A percentile compares a stretch with the other conserved stretches of the same genome.
Evolutionary conservation across 1,140 invertebrate species (phyloP).

Genomic region (Cherax quadricarinatus): DNA sequence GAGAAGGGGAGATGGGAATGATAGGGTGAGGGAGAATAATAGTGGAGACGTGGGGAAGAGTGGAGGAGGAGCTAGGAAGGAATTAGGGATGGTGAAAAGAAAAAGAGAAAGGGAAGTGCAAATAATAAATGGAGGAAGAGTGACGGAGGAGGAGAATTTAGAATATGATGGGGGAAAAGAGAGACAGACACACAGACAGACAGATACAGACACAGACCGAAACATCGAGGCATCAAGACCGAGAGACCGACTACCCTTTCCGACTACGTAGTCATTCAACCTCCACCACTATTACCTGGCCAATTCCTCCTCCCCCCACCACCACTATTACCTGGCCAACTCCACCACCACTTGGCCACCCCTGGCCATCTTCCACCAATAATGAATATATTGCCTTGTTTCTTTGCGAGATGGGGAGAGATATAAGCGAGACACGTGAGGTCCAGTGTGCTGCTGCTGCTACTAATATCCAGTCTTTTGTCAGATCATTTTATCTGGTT

Average conservation of each 20-base stretch:
- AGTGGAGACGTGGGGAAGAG: no score
- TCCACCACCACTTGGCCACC: no score
- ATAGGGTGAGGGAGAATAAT: background rate
- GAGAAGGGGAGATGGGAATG: background rate
- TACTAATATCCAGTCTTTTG: background rate
- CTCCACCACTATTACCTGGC: no score
- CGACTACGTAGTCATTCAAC: background rate
- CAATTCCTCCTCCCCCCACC: no score
- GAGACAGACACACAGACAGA: background rate
- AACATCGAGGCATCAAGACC: no score
- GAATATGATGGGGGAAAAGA: background rate
- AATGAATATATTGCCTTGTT: background rate
- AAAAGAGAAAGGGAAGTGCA: background rate
- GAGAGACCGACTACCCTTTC: background rate
- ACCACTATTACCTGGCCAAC: no score
- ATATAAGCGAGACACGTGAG: background rate
- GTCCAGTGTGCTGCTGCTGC: no score
- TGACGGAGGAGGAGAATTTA: background rate
- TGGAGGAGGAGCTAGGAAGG: background rate
- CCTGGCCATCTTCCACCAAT: background rate
- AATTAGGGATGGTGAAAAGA: background rate
- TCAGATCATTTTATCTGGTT: background rate
- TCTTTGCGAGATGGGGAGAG: background rate
- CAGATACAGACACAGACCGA: background rate
- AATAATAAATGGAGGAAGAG: constrained; percentile 1